Evolutionary conservation across 2,797 vertebrate genomes (phyloP).

Genomic region (Sebastes matsubarae): DNA sequence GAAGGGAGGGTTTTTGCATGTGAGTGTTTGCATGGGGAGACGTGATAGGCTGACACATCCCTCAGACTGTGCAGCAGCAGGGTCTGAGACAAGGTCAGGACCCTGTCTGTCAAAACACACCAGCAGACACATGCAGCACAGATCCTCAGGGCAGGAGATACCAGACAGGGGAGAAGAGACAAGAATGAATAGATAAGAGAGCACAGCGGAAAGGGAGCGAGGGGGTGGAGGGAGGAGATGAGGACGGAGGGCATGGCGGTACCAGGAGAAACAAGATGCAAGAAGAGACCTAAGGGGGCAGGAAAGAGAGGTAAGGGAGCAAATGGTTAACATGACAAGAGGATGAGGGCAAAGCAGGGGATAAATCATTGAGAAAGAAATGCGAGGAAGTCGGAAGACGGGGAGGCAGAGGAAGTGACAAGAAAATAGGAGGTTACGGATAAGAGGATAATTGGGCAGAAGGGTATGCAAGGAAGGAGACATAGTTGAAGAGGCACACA

Average conservation of each 20-base stretch:
- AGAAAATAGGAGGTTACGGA: conserved; percentile 44
- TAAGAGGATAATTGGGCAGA: conserved; percentile 54
- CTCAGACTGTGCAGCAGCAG: conserved; percentile 51
- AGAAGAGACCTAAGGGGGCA: not conserved
- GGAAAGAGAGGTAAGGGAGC: conserved; percentile 3
- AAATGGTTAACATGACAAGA: conserved; percentile 19
- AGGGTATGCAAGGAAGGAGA: conserved; percentile 40
- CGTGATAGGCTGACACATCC: conserved; percentile 52
- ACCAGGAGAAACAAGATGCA: conserved; percentile 41
- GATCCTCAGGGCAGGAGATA: conserved; percentile 64
- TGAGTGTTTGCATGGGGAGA: conserved; percentile 27
- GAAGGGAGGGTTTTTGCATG: not conserved
- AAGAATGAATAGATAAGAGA: conserved; percentile 69
- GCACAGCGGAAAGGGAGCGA: conserved; percentile 11
- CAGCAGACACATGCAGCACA: conserved; percentile 64
- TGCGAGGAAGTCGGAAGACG: conserved; percentile 12
- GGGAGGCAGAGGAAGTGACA: conserved; percentile 31
- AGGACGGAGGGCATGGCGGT: conserved; percentile 28
- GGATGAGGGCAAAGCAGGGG: conserved; percentile 16
- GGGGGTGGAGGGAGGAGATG: not conserved
- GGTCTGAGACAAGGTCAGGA: conserved; percentile 62
- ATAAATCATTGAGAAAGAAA: conserved; percentile 15
- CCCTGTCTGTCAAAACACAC: conserved; percentile 73
- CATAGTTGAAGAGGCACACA: conserved; percentile 8
- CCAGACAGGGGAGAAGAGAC: conserved; percentile 53